Evolutionary conservation across 1,140 invertebrate genomes (phyloP), one percentile per base, ranked within the genome.

Genomic region (Brachionus plicatilis): DNA sequence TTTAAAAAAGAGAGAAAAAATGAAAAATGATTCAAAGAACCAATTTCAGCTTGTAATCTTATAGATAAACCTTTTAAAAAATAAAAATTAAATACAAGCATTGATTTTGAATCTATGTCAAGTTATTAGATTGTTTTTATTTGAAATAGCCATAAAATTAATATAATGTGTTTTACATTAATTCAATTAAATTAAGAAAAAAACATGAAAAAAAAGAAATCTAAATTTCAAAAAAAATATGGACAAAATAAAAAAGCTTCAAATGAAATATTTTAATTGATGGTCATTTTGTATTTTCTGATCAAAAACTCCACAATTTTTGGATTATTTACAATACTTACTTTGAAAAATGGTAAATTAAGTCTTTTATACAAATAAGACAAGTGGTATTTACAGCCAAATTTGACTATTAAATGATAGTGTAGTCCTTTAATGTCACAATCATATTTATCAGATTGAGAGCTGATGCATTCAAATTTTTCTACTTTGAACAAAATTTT

Each of bases 311-410:
- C 45, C 17, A 76, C 45, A 27, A 76, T 27, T 50, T 50, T 76
- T 76, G 45, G 45, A 76, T 76, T 50, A 76, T 47, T 76, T 50
- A 76, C 72, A 76, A 76, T 29, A 50, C 72, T 76, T n/a, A 76
- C 68, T 50, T 76, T 76, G 43, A 27, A 50, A 50, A 27, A 33
- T 50, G 41, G 41, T 76, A 76, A 76, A 76, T 50, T 50, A 27
- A 76, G 27, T 76, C 27, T 76, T 76, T 76, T 76, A 12, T 47
- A 50, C 72, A 76, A 50, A 29, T 76, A 76, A 27, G 43, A 76
- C 27, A 76, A 53, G 27, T 76, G 72, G 33, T 76, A 76, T 76
- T 76, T 76, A 50, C 72, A 76, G 12, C 72, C 72, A 50, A 76
- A 76, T 47, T 50, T 47, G 14, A 76, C 72, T 27, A 76, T 76